These are phyloP conservation scores for Romanogobio albipinnatus DNA, from an alignment of 2,113 vertebrate species.

Conservation along the genomic window DNA sequence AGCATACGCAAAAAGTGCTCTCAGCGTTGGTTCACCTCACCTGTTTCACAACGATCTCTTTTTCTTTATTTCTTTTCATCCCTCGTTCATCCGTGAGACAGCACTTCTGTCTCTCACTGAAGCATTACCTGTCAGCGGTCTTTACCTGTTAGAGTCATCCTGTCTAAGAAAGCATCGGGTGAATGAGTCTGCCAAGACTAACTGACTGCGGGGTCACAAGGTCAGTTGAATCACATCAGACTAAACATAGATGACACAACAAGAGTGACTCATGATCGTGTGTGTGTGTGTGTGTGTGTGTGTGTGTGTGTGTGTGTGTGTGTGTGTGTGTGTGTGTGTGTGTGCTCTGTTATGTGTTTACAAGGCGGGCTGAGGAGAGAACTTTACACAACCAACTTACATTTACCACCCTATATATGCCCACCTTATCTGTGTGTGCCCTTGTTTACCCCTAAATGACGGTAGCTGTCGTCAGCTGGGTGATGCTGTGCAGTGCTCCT, in stretches of 20 bases:
- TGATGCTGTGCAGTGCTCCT: conserved; percentile 78
- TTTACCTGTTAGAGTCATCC: conserved; percentile 28
- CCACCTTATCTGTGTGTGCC: conserved; percentile 68
- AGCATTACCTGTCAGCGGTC: conserved; percentile 43
- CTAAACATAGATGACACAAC: conserved; percentile 49
- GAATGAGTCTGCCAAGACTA: not conserved
- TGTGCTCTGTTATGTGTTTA: conserved; percentile 5
- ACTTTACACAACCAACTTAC: not conserved
- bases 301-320: conserved; percentile 71
- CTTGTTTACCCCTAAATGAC: conserved; percentile 87
- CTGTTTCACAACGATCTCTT: conserved; percentile 55
- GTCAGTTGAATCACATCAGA: conserved; percentile 41
- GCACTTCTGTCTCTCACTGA: conserved; percentile 49
- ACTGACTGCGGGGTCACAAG: conserved; percentile 2
- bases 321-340: conserved; percentile 57
- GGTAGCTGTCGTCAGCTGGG: conserved; percentile 86
- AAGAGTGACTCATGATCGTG: conserved; percentile 29
- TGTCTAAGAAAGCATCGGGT: conserved; percentile 6
- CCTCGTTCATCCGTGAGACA: conserved; percentile 56
- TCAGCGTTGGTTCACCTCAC: conserved; percentile 65
- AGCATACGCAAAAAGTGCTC: conserved; percentile 69
- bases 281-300: conserved; percentile 67
- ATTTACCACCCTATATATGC: not conserved
- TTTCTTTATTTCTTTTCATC: conserved; percentile 45
- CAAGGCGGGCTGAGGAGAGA: conserved; percentile 9